These are phyloP conservation scores for Ramazzottius varieornatus DNA, from an alignment of 2,888 invertebrate genomes.

Conservation along the genomic window DNA sequence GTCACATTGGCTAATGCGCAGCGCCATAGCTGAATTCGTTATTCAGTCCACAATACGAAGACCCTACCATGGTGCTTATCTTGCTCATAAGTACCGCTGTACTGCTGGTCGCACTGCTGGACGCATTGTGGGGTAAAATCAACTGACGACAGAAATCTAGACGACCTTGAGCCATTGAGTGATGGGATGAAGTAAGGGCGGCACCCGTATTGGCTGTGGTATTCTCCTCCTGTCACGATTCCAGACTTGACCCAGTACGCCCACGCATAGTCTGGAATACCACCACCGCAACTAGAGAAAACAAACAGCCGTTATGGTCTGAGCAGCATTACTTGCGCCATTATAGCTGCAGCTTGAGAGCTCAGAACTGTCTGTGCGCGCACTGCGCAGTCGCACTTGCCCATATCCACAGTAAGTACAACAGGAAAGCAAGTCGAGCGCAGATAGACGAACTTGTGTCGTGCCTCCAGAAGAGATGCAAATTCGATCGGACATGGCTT, in stretches of 20 bases:
- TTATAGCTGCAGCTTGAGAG: too few relatives aligned
- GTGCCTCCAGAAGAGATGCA: conserved; percentile 52
- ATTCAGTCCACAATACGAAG: too few relatives aligned
- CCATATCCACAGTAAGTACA: conserved; percentile 41
- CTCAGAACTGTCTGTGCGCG: too few relatives aligned
- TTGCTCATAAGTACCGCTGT: conserved; percentile 37
- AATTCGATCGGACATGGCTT: conserved; percentile 63
- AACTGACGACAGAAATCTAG: conserved; percentile 38
- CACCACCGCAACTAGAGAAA: conserved; percentile 41
- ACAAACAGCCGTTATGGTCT: not conserved
- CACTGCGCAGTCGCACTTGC: too few relatives aligned
- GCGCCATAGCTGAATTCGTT: too few relatives aligned
- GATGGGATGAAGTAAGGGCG: conserved; percentile 55
- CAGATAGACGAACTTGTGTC: conserved; percentile 44
- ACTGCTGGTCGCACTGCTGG: conserved; percentile 37
- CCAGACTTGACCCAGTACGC: conserved; percentile 55
- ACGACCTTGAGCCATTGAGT: conserved; percentile 45
- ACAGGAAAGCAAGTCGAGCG: conserved; percentile 58
- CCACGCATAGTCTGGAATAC: conserved; percentile 59
- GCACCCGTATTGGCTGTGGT: conserved; percentile 48
- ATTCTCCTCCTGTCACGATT: conserved; percentile 61
- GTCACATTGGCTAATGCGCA: too few relatives aligned
- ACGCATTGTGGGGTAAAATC: conserved; percentile 63
- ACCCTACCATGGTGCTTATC: conserved; percentile 46
- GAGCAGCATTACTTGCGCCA: too few relatives aligned